These are phyloP conservation scores for Plemyria rubiginata DNA, from an alignment of 2,888 invertebrate genomes.

Conservation along the genomic window DNA sequence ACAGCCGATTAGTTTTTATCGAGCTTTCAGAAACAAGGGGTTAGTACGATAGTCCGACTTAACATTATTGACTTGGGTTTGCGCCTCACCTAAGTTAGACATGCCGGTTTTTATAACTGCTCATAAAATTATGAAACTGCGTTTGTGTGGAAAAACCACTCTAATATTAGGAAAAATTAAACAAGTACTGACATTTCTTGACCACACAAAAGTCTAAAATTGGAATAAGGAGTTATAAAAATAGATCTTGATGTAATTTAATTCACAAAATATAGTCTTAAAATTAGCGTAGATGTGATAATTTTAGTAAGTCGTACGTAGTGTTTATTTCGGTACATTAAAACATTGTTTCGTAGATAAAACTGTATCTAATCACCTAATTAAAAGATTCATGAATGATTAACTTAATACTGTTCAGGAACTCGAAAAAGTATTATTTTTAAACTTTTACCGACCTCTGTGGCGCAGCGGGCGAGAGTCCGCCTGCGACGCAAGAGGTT, in stretches of 20 bases:
- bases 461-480: no score
- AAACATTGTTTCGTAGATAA: background rate
- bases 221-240: background rate
- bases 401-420: no score
- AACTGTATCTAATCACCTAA: background rate
- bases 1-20: no score
- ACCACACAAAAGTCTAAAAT: background rate
- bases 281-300: conserved; percentile 4
- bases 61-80: background rate
- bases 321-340: conserved; percentile 1
- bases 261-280: conserved; percentile 10
- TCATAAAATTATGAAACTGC: background rate
- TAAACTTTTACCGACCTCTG: no score
- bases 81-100: background rate
- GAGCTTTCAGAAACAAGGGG: no score
- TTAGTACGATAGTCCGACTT: no score
- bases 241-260: background rate
- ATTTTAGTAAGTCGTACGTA: background rate
- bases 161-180: background rate
- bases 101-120: conserved; percentile 1
- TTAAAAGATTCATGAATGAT: background rate
- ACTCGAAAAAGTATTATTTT: background rate
- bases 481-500: no score
- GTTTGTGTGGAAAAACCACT: no score
- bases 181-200: background rate